phyloP scores from a whole-genome alignment of 2,797 vertebrate species.

The Sardinella longiceps region DNA sequence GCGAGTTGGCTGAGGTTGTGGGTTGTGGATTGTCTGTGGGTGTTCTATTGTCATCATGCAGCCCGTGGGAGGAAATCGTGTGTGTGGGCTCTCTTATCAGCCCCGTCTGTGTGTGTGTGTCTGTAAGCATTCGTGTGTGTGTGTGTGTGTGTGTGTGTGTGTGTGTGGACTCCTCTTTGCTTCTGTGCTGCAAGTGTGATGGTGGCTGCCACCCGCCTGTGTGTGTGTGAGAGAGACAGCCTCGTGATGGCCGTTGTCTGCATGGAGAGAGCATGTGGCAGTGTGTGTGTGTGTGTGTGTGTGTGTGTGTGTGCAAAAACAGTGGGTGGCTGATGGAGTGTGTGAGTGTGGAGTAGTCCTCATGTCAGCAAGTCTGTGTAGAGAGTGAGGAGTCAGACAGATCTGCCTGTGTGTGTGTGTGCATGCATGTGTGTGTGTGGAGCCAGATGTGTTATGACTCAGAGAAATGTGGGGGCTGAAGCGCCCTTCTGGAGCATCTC shows the following conservation, averaged over 20 bases:
- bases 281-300: conserved; percentile 19
- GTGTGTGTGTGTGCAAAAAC: background rate
- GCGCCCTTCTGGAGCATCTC: background rate
- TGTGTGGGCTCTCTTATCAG: background rate
- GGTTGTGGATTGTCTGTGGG: background rate
- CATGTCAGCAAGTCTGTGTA: background rate
- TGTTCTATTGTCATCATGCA: conserved; percentile 9
- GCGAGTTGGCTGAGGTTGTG: background rate
- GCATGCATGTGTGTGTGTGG: background rate
- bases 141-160: conserved; percentile 13
- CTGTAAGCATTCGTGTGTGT: background rate
- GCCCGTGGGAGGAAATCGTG: background rate
- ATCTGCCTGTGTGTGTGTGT: background rate
- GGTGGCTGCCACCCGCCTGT: background rate
- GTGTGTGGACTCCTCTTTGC: background rate
- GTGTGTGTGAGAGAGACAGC: background rate
- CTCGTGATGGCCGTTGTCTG: background rate
- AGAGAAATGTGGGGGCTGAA: background rate
- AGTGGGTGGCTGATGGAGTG: conserved; percentile 21
- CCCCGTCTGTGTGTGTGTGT: background rate
- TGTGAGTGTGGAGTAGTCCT: background rate
- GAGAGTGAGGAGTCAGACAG: background rate
- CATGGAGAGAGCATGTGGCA: background rate
- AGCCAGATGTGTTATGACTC: conserved; percentile 6
- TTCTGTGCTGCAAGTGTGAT: background rate